These are phyloP conservation scores for Lithobius niger DNA, from an alignment of 1,140 invertebrate species.

Conservation along the genomic window DNA sequence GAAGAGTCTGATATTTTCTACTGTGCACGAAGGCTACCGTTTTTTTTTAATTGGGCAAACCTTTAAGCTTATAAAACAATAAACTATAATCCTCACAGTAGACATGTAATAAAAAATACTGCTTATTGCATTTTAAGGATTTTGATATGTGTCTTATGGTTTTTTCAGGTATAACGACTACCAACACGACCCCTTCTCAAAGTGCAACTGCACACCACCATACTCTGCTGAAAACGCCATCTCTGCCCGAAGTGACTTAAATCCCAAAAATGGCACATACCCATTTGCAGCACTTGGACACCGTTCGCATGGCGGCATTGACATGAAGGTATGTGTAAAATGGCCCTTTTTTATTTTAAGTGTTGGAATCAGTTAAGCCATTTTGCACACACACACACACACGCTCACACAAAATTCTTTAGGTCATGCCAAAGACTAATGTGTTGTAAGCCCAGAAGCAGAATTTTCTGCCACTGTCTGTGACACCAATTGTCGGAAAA, in stretches of 20 bases:
- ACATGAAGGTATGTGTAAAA: conserved; percentile 43
- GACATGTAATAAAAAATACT: too few species aligned
- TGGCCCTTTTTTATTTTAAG: background rate
- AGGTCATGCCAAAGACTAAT: too few species aligned
- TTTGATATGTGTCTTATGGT: conserved; percentile 20
- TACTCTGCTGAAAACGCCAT: conserved; percentile 58
- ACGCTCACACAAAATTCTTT: too few species aligned
- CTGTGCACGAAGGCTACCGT: too few species aligned
- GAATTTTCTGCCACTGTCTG: too few species aligned
- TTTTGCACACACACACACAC: too few species aligned
- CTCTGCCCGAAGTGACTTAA: conserved; percentile 52
- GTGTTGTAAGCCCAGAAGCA: too few species aligned
- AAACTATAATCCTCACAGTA: too few species aligned
- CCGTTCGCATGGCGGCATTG: conserved; percentile 46
- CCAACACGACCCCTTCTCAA: conserved; percentile 48
- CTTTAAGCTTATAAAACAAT: too few species aligned
- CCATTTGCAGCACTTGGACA: conserved; percentile 46
- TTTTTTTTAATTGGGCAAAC: too few species aligned
- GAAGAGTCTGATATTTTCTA: too few species aligned
- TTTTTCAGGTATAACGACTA: conserved; percentile 51
- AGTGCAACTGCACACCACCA: conserved; percentile 54
- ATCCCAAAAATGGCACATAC: conserved; percentile 44
- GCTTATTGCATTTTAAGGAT: background rate
- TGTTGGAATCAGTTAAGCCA: background rate
- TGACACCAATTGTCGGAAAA: too few species aligned